Percentiles rank a stretch among this genome's conserved stretches.
Conservation (phyloP, 37 sponge, comb jelly and placozoan species). For the Chondrosia reniformis region DNA sequence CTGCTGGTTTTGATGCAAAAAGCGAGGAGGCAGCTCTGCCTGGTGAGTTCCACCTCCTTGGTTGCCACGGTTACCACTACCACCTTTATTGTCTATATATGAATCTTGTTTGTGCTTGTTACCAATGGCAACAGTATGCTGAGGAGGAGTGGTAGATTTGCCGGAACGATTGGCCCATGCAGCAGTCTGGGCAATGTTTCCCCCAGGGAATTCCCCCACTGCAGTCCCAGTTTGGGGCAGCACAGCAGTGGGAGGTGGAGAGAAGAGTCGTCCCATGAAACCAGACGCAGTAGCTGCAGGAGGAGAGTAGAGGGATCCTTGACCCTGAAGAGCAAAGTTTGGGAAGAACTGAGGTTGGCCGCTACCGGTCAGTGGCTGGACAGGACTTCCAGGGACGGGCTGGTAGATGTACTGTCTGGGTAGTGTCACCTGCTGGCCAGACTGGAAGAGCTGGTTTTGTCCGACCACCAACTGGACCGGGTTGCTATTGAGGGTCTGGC, state of each 20-base stretch:
- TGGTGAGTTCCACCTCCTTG: not conserved
- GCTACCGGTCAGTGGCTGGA: not conserved
- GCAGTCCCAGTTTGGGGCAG: not conserved
- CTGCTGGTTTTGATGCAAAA: not conserved
- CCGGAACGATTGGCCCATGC: no score
- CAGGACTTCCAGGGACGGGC: not conserved
- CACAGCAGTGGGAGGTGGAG: slow-evolving; percentile 12
- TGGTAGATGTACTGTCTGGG: slow-evolving; percentile 8
- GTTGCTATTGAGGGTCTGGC: not conserved
- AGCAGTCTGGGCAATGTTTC: not conserved
- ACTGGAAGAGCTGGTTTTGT: not conserved
- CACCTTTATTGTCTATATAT: no score
- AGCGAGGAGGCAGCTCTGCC: slow-evolving; percentile 2
- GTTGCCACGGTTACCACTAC: no score
- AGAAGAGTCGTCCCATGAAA: slow-evolving; percentile 20
- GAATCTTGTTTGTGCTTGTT: not conserved
- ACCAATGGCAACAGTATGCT: not conserved
- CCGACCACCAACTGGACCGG: not conserved
- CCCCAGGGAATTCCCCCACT: no score
- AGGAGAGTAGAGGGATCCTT: slow-evolving; percentile 2
- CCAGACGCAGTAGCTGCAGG: not conserved
- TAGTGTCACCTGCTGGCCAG: not conserved
- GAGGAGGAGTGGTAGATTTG: not conserved
- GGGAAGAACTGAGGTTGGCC: not conserved
- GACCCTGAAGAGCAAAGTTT: not conserved